Evolutionary conservation across 2,113 vertebrate species (phyloP).

Genomic region (Sminthopsis crassicaudata): DNA sequence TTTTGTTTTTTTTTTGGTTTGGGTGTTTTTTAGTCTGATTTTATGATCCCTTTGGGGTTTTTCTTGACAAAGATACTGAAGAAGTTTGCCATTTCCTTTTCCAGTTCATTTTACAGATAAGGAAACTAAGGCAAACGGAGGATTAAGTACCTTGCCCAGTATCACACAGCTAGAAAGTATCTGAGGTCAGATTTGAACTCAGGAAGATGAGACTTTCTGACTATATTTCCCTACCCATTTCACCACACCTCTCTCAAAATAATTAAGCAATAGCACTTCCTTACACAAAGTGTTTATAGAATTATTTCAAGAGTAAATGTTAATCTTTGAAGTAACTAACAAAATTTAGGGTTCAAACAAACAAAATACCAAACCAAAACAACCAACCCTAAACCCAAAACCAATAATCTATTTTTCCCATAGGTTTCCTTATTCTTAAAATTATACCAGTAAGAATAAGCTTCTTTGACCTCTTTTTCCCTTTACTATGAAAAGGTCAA

Average conservation of each 20-base stretch:
- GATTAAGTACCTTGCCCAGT: not conserved
- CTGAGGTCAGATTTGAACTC: not conserved
- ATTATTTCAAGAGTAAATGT: not conserved
- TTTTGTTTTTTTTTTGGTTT: not conserved
- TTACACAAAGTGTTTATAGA: not conserved
- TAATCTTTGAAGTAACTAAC: too few relatives aligned
- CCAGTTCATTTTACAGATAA: not conserved
- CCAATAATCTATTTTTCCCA: not conserved
- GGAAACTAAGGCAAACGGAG: not conserved
- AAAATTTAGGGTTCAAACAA: too few relatives aligned
- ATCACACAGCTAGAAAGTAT: not conserved
- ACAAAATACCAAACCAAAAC: not conserved
- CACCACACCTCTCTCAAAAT: not conserved
- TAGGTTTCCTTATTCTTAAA: not conserved
- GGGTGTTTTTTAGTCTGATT: not conserved
- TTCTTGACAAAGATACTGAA: not conserved
- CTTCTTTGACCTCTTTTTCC: not conserved
- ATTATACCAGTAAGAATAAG: not conserved
- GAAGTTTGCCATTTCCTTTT: not conserved
- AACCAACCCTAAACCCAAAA: not conserved
- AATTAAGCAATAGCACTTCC: not conserved
- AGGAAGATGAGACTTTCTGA: too few relatives aligned
- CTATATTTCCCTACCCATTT: not conserved
- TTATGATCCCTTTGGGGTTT: not conserved
- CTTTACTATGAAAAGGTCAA: not conserved